These are phyloP conservation scores for Pandion haliaetus DNA, from an alignment of 2,113 vertebrate species.

Conservation along the genomic window DNA sequence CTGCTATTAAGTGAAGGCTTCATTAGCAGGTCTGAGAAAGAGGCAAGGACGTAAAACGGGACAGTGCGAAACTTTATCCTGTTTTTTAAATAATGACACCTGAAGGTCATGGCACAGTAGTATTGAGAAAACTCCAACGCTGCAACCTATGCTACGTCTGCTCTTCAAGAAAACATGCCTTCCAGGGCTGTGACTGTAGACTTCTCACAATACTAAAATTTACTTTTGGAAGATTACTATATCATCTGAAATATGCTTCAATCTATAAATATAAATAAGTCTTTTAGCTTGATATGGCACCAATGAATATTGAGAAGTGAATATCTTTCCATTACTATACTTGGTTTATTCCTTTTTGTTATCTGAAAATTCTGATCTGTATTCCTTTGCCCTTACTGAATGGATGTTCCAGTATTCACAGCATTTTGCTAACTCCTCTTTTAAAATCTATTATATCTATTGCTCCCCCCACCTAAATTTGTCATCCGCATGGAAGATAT, in stretches of 20 bases:
- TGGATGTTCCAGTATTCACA: background rate
- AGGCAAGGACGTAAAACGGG: background rate
- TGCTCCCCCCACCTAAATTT: background rate
- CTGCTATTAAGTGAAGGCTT: background rate
- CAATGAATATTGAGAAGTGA: constrained; percentile 39
- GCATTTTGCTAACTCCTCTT: constrained; percentile 34
- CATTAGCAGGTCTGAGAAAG: background rate
- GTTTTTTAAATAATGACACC: background rate
- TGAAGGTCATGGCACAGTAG: background rate
- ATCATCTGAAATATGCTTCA: background rate
- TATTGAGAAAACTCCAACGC: background rate
- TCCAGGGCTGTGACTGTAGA: background rate
- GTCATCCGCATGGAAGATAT: background rate
- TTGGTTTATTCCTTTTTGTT: constrained; percentile 8
- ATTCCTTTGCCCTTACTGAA: background rate
- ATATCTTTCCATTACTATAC: constrained; percentile 5
- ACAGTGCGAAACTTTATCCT: background rate
- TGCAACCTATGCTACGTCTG: background rate
- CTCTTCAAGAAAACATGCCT: background rate
- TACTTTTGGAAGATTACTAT: background rate
- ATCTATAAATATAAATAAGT: constrained; percentile 55
- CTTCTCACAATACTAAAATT: background rate
- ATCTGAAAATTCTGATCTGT: constrained; percentile 2
- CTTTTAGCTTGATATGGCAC: background rate
- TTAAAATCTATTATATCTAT: constrained; percentile 28